These are phyloP conservation scores for Cnemophilus loriae DNA, from an alignment of 2,113 vertebrate genomes.

Conservation along the genomic window DNA sequence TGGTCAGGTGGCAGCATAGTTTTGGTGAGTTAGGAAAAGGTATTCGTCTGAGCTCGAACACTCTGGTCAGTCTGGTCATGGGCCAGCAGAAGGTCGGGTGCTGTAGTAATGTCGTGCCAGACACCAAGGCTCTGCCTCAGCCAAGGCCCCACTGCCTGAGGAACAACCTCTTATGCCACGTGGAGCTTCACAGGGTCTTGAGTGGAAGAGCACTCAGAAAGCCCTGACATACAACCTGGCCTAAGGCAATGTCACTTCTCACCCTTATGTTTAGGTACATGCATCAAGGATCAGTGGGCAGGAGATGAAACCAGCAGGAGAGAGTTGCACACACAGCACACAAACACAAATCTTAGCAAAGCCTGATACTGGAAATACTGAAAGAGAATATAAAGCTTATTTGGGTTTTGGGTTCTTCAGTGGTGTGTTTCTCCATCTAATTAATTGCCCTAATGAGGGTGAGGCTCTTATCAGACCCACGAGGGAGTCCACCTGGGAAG, in stretches of 20 bases:
- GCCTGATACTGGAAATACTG: not conserved
- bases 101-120: accelerated
- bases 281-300: not conserved
- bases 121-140: not conserved
- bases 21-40: not conserved
- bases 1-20: not conserved
- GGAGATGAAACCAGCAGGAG: not conserved
- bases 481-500: not conserved
- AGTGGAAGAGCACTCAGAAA: not conserved
- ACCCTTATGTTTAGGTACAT: not conserved
- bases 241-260: not conserved
- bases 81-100: not conserved
- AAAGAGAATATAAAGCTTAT: not conserved
- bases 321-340: not conserved
- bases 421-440: not conserved
- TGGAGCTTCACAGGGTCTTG: not conserved
- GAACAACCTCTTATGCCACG: not conserved
- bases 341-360: not conserved
- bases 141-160: not conserved
- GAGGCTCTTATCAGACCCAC: not conserved
- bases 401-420: not conserved
- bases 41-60: not conserved
- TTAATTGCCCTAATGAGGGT: not conserved
- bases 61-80: not conserved
- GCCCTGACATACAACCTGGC: not conserved